phyloP scores from a whole-genome alignment of 1,140 invertebrate genomes.

The Neuroterus valhalla region DNA sequence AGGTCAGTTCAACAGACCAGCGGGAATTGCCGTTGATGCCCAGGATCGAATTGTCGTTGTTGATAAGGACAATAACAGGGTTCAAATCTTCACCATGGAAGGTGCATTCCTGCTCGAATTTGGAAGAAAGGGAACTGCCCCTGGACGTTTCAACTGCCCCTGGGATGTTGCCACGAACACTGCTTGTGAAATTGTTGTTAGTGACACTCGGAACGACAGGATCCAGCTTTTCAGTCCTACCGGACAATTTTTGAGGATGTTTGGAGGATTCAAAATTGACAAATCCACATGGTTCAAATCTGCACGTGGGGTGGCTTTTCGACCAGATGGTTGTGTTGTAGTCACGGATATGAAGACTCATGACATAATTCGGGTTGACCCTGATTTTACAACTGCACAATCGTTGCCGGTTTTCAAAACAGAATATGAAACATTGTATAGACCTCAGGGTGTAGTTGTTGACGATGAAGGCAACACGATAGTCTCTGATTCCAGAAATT shows the following conservation, averaged over 20 bases:
- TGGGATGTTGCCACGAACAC: constrained; percentile 95
- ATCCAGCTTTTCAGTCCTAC: constrained; percentile 90
- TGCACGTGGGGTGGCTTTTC: constrained; percentile 93
- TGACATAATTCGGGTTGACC: constrained; percentile 86
- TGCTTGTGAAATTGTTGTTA: constrained; percentile 89
- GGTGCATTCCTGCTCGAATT: constrained; percentile 90
- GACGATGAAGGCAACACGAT: constrained; percentile 92
- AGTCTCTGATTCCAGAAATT: constrained; percentile 93
- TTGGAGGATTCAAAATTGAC: constrained; percentile 80
- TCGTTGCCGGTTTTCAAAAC: constrained; percentile 83
- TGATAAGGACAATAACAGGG: constrained; percentile 96
- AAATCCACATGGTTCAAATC: constrained; percentile 94
- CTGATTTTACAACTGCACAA: constrained; percentile 80
- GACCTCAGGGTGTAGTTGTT: constrained; percentile 92
- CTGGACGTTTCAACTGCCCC: constrained; percentile 95
- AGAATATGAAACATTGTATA: constrained; percentile 83
- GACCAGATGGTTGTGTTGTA: constrained; percentile 85
- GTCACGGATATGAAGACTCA: constrained; percentile 98
- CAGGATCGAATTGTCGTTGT: constrained; percentile 90
- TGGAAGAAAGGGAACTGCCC: constrained; percentile 88
- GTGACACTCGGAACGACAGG: constrained; percentile 95
- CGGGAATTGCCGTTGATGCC: constrained; percentile 88
- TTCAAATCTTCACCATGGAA: constrained; percentile 85
- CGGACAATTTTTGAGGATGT: constrained; percentile 90
- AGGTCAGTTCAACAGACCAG: constrained; percentile 93